Evolutionary conservation across 1,140 invertebrate species (phyloP).

Genomic region (Drosophila parvula): DNA sequence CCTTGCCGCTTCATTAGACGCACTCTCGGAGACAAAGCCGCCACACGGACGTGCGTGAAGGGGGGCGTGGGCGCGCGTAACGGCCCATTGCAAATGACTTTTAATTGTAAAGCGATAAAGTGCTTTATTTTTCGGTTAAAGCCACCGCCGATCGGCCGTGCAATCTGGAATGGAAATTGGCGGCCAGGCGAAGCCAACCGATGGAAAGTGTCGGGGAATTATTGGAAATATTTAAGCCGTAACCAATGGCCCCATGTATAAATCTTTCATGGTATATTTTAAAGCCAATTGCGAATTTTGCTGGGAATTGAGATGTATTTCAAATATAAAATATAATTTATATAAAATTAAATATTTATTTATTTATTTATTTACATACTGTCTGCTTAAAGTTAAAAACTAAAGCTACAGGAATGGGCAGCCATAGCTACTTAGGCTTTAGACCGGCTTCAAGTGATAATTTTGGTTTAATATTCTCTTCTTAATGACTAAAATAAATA

Average conservation of each 20-base stretch:
- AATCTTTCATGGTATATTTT: no score
- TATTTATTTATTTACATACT: no score
- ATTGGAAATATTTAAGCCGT: not conserved
- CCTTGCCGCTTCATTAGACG: conserved; percentile 73
- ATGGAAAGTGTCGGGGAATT: not conserved
- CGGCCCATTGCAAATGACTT: conserved; percentile 61
- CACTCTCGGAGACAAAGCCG: conserved; percentile 50
- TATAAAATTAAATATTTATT: no score
- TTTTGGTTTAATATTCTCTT: no score
- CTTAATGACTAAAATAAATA: no score
- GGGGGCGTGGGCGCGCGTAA: conserved; percentile 31
- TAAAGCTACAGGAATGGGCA: no score
- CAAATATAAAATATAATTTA: no score
- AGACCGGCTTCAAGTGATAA: no score
- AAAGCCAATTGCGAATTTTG: no score
- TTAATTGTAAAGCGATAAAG: conserved; percentile 62
- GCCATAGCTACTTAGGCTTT: no score
- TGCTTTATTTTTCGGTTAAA: conserved; percentile 10
- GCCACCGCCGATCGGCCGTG: not conserved
- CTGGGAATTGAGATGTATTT: no score
- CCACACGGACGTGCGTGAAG: not conserved
- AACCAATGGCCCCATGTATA: not conserved
- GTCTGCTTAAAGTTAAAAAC: no score
- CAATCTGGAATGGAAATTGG: not conserved
- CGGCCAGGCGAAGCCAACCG: not conserved